Base-by-base conservation (phyloP, 2,888 invertebrate genomes). In the Scrobipalpa costella region DNA sequence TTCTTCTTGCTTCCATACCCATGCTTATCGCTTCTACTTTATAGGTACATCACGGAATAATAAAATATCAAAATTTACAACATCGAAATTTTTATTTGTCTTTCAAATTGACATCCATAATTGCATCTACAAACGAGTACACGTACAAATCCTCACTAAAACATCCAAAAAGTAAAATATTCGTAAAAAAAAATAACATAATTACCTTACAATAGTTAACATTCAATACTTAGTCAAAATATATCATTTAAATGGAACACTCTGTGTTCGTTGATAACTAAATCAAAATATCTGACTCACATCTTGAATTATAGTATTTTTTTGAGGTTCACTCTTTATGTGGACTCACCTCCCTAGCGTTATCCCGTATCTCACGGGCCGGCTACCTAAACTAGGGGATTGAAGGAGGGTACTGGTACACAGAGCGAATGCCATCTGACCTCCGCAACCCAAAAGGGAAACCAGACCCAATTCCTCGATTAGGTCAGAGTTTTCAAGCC, bases 51-150 rank as follows among this genome's bases (percentile, higher is more conserved):
- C n/a, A n/a, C n/a, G n/a, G n/a, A n/a, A n/a, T n/a, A 44, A 8
- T 44, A 44, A 44, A 44, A 40, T 19, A 44, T 0, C 1, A n/a
- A 13, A n/a, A 11, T 1, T 7, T 40, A 6, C 5, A 59, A 59
- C 59, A 59, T 59, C 44, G 1, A 52, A 52, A 59, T 59, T 59
- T n/a, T 13, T 59, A 44, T 59, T 59, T 59, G 44, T 59, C 44
- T 44, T 44, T 27, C 50, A 44, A 57, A 59, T 59, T 59, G 59
- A 59, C 59, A 57, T 55, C 19, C 59, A 59, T 59, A 59, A 59
- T 44, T 44, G 11, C 44, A 17, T 9, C 17, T 27, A 38, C 17
- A 38, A 57, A 38, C 57, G 19, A 38, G 19, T n/a, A 57, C 57
- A 19, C 36, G 0, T 21, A 34, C n/a, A 34, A 34, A 3, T 57